Evolutionary conservation across 2,113 vertebrate species (phyloP).

Genomic region (Eleginops maclovinus): DNA sequence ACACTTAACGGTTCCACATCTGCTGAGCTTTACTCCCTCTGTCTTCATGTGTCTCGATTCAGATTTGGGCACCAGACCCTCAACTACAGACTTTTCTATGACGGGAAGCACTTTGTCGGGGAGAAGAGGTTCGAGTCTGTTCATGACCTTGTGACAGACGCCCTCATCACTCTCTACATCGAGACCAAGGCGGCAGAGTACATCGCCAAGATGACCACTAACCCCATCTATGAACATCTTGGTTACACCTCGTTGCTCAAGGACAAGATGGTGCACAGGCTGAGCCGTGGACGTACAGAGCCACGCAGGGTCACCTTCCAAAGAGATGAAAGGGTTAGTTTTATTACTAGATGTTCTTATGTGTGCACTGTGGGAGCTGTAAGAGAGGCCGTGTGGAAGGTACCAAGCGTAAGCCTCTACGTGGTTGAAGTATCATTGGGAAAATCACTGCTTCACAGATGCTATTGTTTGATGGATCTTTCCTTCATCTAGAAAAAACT

Average conservation of each 20-base stretch:
- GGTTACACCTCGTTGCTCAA: constrained; percentile 94
- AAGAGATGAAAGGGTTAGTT: constrained; percentile 91
- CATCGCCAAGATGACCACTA: constrained; percentile 99
- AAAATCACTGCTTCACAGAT: background rate
- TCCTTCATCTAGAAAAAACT: background rate
- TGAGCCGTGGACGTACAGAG: constrained; percentile 88
- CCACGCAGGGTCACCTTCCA: constrained; percentile 90
- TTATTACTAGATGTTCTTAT: background rate
- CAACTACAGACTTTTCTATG: constrained; percentile 97
- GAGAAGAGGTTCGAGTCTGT: constrained; percentile 98
- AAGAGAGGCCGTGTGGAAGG: background rate
- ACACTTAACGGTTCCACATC: background rate
- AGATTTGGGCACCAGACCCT: constrained; percentile 96
- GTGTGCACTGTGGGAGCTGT: background rate
- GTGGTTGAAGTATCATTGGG: background rate
- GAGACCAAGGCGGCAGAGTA: constrained; percentile 98
- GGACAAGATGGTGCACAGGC: constrained; percentile 91
- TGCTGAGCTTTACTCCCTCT: background rate
- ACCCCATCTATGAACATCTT: constrained; percentile 97
- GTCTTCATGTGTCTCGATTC: constrained; percentile 5
- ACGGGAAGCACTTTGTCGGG: constrained; percentile 97
- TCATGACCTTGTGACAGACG: constrained; percentile 97
- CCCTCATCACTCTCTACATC: constrained; percentile 96
- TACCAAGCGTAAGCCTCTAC: background rate
- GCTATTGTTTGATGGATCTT: background rate